phyloP scores from a whole-genome alignment of 2,113 vertebrate species.

The Gorsachius goisagi region DNA sequence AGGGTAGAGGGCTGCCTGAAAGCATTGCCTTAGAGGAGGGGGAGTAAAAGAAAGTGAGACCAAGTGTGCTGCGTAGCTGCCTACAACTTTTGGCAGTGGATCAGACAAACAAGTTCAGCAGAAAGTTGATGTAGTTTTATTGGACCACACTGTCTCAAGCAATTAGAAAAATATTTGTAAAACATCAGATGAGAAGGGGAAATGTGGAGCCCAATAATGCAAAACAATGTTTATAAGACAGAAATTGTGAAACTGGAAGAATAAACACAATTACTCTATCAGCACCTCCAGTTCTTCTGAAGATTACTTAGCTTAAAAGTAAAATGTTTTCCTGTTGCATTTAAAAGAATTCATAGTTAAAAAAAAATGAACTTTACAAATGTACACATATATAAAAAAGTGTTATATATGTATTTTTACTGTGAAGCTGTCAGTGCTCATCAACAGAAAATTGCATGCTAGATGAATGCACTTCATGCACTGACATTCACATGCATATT shows the following conservation, averaged over 20 bases:
- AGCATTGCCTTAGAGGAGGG: background rate
- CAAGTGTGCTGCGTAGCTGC: constrained; percentile 70
- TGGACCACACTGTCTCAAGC: constrained; percentile 81
- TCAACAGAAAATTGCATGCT: background rate
- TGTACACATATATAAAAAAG: background rate
- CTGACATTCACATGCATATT: constrained; percentile 39
- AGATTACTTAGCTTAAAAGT: constrained; percentile 64
- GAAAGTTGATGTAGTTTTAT: constrained; percentile 80
- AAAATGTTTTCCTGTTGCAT: constrained; percentile 3
- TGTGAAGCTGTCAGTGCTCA: background rate
- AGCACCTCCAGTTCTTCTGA: constrained; percentile 76
- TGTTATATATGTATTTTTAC: background rate
- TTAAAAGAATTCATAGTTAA: background rate
- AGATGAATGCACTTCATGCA: background rate
- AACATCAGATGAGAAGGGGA: constrained; percentile 78
- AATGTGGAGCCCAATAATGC: constrained; percentile 74
- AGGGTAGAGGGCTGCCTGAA: background rate
- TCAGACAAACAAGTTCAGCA: constrained; percentile 78
- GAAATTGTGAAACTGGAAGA: constrained; percentile 76
- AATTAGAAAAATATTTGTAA: constrained; percentile 86
- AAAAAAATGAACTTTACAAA: background rate
- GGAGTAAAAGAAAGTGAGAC: constrained; percentile 71
- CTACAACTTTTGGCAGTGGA: constrained; percentile 76
- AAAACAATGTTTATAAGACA: constrained; percentile 76
- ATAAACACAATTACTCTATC: constrained; percentile 78